Conservation (phyloP, 2,888 invertebrate genomes). For the Cheiracanthium punctorium region DNA sequence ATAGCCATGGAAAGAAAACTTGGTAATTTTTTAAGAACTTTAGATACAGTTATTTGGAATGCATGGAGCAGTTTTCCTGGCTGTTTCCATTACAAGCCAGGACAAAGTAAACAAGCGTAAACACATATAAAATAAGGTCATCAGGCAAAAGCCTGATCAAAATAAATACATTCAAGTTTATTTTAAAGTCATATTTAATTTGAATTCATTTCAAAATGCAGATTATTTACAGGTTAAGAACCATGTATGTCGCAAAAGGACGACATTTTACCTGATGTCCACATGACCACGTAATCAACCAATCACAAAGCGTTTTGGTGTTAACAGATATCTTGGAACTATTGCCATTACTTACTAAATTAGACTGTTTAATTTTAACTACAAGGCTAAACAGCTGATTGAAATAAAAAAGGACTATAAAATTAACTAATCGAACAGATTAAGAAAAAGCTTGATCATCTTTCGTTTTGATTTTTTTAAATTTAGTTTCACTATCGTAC, state of each 20-base stretch:
- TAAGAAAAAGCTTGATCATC: too few species aligned
- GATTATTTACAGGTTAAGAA: constrained; percentile 25
- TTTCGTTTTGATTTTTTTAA: too few species aligned
- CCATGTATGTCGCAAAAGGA: constrained; percentile 56
- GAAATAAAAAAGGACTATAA: not conserved
- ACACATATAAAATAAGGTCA: constrained; percentile 16
- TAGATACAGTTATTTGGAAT: constrained; percentile 39
- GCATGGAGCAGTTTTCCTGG: constrained; percentile 56
- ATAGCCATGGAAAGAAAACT: constrained; percentile 51
- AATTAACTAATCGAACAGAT: too few species aligned
- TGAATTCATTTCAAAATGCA: constrained; percentile 25
- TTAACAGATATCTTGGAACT: constrained; percentile 39
- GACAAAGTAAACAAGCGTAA: constrained; percentile 17
- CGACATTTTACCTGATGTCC: constrained; percentile 63
- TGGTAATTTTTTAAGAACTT: constrained; percentile 37
- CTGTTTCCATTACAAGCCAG: constrained; percentile 49
- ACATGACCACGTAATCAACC: constrained; percentile 62
- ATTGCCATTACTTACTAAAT: constrained; percentile 24
- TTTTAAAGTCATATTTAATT: constrained; percentile 29
- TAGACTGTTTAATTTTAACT: not conserved
- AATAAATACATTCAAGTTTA: constrained; percentile 16
- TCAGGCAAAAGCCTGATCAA: constrained; percentile 45
- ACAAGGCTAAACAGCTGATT: not conserved
- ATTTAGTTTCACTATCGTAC: too few species aligned
- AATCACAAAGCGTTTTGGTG: constrained; percentile 38